Evolutionary conservation across 2,797 vertebrate species (phyloP), one percentile per base, ranked within the genome.

Genomic region (Amblyraja radiata): DNA sequence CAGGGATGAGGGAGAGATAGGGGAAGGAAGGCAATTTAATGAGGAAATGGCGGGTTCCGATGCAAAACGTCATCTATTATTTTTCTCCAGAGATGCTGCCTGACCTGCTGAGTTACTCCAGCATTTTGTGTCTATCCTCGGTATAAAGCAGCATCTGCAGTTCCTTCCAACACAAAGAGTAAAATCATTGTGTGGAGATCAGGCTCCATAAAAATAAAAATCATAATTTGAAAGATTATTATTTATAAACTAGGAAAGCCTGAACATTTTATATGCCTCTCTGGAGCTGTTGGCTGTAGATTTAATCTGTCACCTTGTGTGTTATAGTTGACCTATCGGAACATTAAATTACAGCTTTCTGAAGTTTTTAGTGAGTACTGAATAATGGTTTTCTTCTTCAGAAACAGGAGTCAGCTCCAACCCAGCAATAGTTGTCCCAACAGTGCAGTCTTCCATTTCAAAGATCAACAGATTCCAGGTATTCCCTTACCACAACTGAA

Each of bases 271-370:
- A 9, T 71, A 32, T 1, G 23, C 6, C 16, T 32, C 65, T 65
- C 39, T 61, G 54, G 11, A 25, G 3, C 81, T 25, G 23, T 63
- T 46, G 18, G 36, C 68, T 90, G 23, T 1, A 2, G 65, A 39
- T 90, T 32, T 18, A 18, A 90, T 90, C n/a, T 90, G 71, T 16
- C 88, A 39, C 23, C 18, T 90, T 36, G 16, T n/a, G 32, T 39
- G 88, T 90, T 73, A 73, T 13, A 90, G 21, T 65, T 90, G 68
- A 90, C 88, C 88, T 39, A 71, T 90, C 25, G 65, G 88, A 71
- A 39, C 39, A 46, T 90, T 71, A 90, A 73, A 71, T 71, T 90
- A 39, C 68, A 90, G 8, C 65, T 73, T 90, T 73, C 88, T 73
- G 21, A 90, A 90, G 39, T 23, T 73, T 90, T 73, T 39, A 13